phyloP scores from a whole-genome alignment of 23 tunicate species.

The Aplidium turbinatum region DNA sequence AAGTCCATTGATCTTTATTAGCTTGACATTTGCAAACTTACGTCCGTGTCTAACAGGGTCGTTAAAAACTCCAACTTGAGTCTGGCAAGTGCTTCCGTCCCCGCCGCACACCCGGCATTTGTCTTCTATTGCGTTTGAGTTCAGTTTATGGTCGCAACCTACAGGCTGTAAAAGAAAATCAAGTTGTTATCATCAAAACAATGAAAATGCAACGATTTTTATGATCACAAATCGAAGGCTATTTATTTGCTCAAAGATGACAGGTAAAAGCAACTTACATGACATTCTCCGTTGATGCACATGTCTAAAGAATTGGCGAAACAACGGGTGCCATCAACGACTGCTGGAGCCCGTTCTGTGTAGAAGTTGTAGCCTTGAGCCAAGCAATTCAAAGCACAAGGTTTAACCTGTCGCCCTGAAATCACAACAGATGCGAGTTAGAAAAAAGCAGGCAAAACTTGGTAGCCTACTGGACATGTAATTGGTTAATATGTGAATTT shows the following conservation, averaged over 20 bases:
- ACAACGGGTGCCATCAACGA: constrained; percentile 93
- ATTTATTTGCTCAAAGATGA: background rate
- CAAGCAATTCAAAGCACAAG: constrained; percentile 94
- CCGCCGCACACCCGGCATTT: constrained; percentile 97
- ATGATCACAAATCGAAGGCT: background rate
- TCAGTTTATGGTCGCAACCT: constrained; percentile 87
- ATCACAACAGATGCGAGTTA: too few relatives aligned
- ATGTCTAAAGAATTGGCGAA: constrained; percentile 72
- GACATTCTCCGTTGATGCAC: constrained; percentile 98
- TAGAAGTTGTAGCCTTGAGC: constrained; percentile 85
- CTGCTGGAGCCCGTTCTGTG: constrained; percentile 74
- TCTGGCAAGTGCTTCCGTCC: constrained; percentile 92
- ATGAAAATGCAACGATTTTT: background rate
- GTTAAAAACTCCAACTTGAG: constrained; percentile 66
- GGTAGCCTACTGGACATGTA: too few relatives aligned
- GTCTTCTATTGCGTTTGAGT: constrained; percentile 84
- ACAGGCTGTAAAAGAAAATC: constrained; percentile 82
- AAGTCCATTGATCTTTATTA: too few relatives aligned
- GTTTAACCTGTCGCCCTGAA: constrained; percentile 71
- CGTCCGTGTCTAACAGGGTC: constrained; percentile 31
- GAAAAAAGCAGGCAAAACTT: too few relatives aligned
- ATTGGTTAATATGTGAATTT: too few relatives aligned
- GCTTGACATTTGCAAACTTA: too few relatives aligned
- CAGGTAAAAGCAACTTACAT: constrained; percentile 59
- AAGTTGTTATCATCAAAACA: background rate